Evolutionary conservation across 1,140 invertebrate species (phyloP), one percentile per base, ranked within the genome.

Genomic region (Drosophila saltans): DNA sequence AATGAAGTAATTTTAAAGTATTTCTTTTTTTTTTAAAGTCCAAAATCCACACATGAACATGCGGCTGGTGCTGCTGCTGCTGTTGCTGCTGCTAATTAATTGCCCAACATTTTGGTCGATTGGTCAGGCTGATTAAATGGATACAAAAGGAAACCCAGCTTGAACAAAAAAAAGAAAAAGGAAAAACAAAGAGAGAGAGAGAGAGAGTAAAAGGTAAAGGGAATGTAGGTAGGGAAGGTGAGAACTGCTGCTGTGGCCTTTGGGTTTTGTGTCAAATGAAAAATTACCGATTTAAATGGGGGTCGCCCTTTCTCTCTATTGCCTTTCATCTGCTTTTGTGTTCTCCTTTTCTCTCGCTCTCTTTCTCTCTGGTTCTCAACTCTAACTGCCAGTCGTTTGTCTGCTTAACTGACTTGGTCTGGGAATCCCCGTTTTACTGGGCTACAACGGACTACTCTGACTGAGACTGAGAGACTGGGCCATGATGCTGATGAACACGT

Each of bases 401-500:
- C 80, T 81, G 69, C 80, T 78, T 82, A 72, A 78, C 72, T 62
- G n/a, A 45, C 64, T 39, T 64, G 62, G 61, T 41, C 61, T 59
- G 70, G 73, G 71, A 69, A 75, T 67, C 67, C 26, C 39, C 52
- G 9, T 16, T 45, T 60, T 48, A 62, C 40, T 64, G 65, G 56
- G 33, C 33, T 36, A 36, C 69, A 73, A 64, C 68, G 64, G 78
- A 67, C 74, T 71, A 48, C 75, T 8, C 40, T 70, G 62, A 55
- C 74, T 65, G 65, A 26, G 41, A 7, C 74, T 33, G 52, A 63
- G 62, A 56, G 62, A 56, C 69, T 72, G 75, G 52, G 72, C 75
- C 80, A 83, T 80, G 45, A 83, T 83, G 80, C 80, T 83, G 80
- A 83, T 83, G 80, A 83, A 83, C 80, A 83, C 80, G 80, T 83